Evolutionary conservation across 2,888 invertebrate species (phyloP), one percentile per base, ranked within the genome.

Genomic region (Phortica magna): DNA sequence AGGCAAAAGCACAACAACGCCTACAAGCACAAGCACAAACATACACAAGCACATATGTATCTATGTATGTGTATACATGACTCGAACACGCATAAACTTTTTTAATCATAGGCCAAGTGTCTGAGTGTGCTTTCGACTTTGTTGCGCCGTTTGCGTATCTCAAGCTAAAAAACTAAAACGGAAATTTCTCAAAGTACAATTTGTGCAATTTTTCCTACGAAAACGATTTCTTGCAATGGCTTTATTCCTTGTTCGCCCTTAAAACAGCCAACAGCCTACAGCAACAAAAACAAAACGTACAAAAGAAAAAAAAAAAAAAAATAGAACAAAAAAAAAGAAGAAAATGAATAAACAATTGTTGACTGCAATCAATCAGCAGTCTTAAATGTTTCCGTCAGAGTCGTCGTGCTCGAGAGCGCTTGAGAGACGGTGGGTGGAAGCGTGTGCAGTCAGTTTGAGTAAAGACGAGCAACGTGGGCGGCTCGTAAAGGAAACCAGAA

Each of bases 331-430:
- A 48, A 10, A 71, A 57, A 59, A 59, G 4, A 59, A 48, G n/a
- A 71, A 43, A 83, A 84, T 79, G 85, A 83, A 88, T 88, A 85
- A 85, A 86, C 88, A 88, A 86, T 88, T 87, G 88, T 83, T 87
- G 88, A 88, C 86, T 84, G 88, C 86, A 88, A 86, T 88, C 86
- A 88, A 86, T 88, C 86, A 88, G 83, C 80, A 82, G 83, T 85
- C 81, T 88, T 88, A 86, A 86, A 86, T 84, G 88, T 76, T 86
- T 88, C 85, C 84, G 83, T 81, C 81, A 74, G 61, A 61, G 22
- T 61, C 48, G 61, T 61, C 19, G 22, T 22, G 10, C 9, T 19
- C 22, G 61, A 22, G 22, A 61, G 61, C 7, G 61, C 61, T 22
- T 10, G 61, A 14, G 10, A 19, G 1, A 1, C n/a, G 65, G 65